phyloP scores from a whole-genome alignment of 1,140 invertebrate species.

The Zaprionus africanus region DNA sequence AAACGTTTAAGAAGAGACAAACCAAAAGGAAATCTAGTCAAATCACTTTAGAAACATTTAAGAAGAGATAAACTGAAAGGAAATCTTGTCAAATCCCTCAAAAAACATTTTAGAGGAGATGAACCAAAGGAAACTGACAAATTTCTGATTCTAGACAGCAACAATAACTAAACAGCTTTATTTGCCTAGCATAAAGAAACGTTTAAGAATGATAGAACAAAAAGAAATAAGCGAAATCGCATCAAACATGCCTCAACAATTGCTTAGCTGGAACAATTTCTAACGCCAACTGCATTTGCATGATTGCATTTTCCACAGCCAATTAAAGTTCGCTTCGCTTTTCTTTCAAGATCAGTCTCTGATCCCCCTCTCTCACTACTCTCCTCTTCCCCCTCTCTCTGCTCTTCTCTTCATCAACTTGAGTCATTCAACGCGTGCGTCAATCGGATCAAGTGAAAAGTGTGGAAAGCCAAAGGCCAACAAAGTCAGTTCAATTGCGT shows the following conservation, averaged over 20 bases:
- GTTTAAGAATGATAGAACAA: background rate
- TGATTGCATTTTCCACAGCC: background rate
- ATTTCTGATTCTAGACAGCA: too few relatives aligned
- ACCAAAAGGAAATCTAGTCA: too few relatives aligned
- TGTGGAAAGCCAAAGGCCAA: slow-evolving; percentile 50
- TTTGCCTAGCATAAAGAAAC: too few relatives aligned
- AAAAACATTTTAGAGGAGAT: background rate
- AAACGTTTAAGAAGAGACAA: background rate
- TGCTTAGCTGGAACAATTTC: too few relatives aligned
- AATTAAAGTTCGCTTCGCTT: background rate
- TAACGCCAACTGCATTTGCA: background rate
- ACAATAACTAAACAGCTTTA: too few relatives aligned
- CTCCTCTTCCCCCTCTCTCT: background rate
- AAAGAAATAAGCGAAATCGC: background rate
- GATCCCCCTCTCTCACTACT: too few relatives aligned
- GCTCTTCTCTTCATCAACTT: background rate
- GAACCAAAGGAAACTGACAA: too few relatives aligned
- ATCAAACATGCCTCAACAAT: background rate
- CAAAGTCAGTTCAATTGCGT: slow-evolving; percentile 31
- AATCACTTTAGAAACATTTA: too few relatives aligned
- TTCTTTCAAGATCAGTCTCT: background rate
- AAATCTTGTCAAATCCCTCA: too few relatives aligned
- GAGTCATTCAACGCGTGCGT: slow-evolving; percentile 23
- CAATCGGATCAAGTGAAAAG: slow-evolving; percentile 39
- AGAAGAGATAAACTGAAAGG: too few relatives aligned